Conservation (phyloP, 1,140 invertebrate species). For the Pogonomyrmex barbatus region DNA sequence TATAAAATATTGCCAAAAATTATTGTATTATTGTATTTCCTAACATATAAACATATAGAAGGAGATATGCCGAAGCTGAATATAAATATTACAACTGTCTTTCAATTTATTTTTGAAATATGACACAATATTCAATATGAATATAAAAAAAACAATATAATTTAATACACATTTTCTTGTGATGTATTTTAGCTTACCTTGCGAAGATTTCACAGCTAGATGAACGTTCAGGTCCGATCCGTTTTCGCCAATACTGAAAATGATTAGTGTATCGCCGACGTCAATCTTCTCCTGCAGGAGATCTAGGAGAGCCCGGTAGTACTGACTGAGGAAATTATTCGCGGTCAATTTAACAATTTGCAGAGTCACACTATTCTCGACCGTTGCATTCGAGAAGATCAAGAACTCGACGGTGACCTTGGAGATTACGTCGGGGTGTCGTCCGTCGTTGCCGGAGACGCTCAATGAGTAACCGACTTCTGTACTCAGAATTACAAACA, state of each 20-base stretch:
- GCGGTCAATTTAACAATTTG: constrained; percentile 91
- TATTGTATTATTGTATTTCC: background rate
- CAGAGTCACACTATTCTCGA: constrained; percentile 93
- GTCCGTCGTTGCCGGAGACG: constrained; percentile 95
- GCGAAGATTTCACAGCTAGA: constrained; percentile 88
- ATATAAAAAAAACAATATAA: background rate
- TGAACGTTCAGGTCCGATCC: constrained; percentile 88
- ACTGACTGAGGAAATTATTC: constrained; percentile 90
- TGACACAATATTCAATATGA: background rate
- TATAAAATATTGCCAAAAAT: constrained; percentile 14
- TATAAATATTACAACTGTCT: background rate
- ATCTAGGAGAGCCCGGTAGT: constrained; percentile 91
- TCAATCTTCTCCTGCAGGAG: constrained; percentile 89
- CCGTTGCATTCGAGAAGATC: constrained; percentile 92
- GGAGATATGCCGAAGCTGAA: background rate
- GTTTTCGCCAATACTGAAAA: constrained; percentile 92
- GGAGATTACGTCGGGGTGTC: constrained; percentile 93
- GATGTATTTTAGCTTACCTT: constrained; percentile 71
- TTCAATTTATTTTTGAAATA: background rate
- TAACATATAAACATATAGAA: no score
- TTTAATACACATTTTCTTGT: background rate
- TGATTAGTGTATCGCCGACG: constrained; percentile 88
- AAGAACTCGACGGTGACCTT: constrained; percentile 93
- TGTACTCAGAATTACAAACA: constrained; percentile 42
- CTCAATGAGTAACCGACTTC: constrained; percentile 91